A percentile compares a stretch with the other conserved stretches of the same genome.
Conservation (phyloP, 2,797 vertebrate species). For the Salmo trutta region DNA sequence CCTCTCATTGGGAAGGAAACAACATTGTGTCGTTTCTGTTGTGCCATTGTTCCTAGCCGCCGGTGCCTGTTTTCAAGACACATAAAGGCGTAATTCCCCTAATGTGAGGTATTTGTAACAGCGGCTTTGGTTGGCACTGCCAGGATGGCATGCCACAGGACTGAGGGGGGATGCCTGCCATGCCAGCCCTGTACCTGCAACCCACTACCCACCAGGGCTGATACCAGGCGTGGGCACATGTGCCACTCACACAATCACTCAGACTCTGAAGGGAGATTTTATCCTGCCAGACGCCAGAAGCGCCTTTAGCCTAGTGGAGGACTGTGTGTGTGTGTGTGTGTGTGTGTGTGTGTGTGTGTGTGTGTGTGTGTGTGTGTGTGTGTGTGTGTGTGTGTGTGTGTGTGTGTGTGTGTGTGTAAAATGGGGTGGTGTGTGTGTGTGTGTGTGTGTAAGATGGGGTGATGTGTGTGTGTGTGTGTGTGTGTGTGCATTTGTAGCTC, state of each 20-base stretch:
- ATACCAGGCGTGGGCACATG: slow-evolving; percentile 53
- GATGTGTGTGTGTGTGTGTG: slow-evolving; percentile 4
- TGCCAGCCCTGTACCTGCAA: slow-evolving; percentile 21
- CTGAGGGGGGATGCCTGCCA: slow-evolving; percentile 33
- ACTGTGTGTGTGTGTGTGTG: background rate
- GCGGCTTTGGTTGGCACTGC: slow-evolving; percentile 62
- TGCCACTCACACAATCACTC: slow-evolving; percentile 34
- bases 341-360: background rate
- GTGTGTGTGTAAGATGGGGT: too few relatives aligned
- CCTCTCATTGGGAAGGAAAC: slow-evolving; percentile 60
- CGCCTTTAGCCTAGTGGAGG: background rate
- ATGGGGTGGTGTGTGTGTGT: too few relatives aligned
- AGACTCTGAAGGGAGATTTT: slow-evolving; percentile 15
- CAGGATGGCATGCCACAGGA: slow-evolving; percentile 42
- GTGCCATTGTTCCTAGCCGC: slow-evolving; percentile 49
- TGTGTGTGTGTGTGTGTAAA: background rate
- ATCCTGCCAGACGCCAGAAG: slow-evolving; percentile 23
- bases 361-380: slow-evolving; percentile 7
- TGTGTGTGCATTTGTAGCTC: background rate
- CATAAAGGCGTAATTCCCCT: slow-evolving; percentile 69
- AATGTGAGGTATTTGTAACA: slow-evolving; percentile 71
- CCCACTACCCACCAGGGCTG: slow-evolving; percentile 47
- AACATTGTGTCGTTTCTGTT: slow-evolving; percentile 32
- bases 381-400: background rate
- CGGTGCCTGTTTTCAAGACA: slow-evolving; percentile 35